Conservation (phyloP, 1,140 invertebrate genomes). For the Euwallacea similis region DNA sequence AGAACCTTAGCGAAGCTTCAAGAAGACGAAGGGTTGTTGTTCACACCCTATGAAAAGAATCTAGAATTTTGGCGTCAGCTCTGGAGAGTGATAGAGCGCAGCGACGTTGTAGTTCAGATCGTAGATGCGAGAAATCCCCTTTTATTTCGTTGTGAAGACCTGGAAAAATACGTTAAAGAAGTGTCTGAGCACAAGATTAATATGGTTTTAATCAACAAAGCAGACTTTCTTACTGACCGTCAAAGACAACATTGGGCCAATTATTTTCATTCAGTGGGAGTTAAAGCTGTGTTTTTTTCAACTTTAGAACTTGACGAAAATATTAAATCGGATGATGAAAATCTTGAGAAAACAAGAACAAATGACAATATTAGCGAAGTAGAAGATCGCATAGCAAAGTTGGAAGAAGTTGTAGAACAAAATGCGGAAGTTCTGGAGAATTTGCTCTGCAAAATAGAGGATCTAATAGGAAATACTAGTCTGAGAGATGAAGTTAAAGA, state of each 20-base stretch:
- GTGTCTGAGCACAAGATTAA: constrained; percentile 75
- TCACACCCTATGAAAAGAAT: constrained; percentile 99
- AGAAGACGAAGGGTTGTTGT: constrained; percentile 75
- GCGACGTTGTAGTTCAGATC: constrained; percentile 94
- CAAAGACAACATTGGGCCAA: constrained; percentile 85
- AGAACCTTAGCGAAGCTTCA: constrained; percentile 77
- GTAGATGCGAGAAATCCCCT: constrained; percentile 97
- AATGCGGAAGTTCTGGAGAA: constrained; percentile 56
- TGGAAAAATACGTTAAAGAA: constrained; percentile 93
- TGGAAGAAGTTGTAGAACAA: constrained; percentile 53
- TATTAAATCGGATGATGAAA: constrained; percentile 43
- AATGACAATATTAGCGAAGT: constrained; percentile 40
- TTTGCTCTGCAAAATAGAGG: constrained; percentile 49
- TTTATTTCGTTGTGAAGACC: constrained; percentile 89
- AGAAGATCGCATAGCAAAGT: constrained; percentile 43
- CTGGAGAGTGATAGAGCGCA: constrained; percentile 96
- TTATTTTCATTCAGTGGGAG: constrained; percentile 75
- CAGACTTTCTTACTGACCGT: constrained; percentile 84
- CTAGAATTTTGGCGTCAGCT: constrained; percentile 98
- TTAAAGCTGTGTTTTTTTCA: constrained; percentile 83
- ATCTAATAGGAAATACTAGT: constrained; percentile 34
- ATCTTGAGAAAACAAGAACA: constrained; percentile 37
- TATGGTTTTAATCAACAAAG: constrained; percentile 92
- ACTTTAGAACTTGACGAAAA: constrained; percentile 60
- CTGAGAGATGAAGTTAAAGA: constrained; percentile 16